Evolutionary conservation across 2,113 vertebrate genomes (phyloP).

Genomic region (Brachionichthys hirsutus): DNA sequence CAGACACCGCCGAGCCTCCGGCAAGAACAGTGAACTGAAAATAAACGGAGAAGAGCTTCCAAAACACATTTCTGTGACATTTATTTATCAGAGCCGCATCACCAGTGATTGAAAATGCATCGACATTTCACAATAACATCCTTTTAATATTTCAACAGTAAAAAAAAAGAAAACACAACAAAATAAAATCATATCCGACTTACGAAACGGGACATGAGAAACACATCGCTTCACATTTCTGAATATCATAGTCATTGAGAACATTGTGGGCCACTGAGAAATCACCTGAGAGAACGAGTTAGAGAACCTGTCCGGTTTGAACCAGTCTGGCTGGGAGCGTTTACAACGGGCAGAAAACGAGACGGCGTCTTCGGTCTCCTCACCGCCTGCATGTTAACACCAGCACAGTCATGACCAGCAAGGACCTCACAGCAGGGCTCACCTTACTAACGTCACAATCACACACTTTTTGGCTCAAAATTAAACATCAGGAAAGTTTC

Average conservation of each 20-base stretch:
- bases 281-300: conserved; percentile 79
- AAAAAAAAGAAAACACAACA: too few relatives aligned
- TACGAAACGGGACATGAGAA: conserved; percentile 72
- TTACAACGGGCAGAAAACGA: not conserved
- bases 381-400: conserved; percentile 43
- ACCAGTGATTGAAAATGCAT: too few relatives aligned
- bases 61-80: too few relatives aligned
- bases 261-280: conserved; percentile 73
- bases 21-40: not conserved
- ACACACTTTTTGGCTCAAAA: conserved; percentile 39
- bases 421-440: conserved; percentile 60
- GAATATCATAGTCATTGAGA: conserved; percentile 66
- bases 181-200: conserved; percentile 70
- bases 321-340: not conserved
- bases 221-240: conserved; percentile 73
- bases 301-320: conserved; percentile 59
- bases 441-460: conserved; percentile 48
- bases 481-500: conserved; percentile 57
- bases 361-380: conserved; percentile 5
- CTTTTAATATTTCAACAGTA: conserved; percentile 76
- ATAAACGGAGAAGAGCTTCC: not conserved
- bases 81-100: too few relatives aligned
- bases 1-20: too few relatives aligned
- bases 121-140: conserved; percentile 11
- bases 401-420: conserved; percentile 47